Evolutionary conservation across 2,888 invertebrate species (phyloP), one percentile per base, ranked within the genome.

Genomic region (Tribolium freemani): DNA sequence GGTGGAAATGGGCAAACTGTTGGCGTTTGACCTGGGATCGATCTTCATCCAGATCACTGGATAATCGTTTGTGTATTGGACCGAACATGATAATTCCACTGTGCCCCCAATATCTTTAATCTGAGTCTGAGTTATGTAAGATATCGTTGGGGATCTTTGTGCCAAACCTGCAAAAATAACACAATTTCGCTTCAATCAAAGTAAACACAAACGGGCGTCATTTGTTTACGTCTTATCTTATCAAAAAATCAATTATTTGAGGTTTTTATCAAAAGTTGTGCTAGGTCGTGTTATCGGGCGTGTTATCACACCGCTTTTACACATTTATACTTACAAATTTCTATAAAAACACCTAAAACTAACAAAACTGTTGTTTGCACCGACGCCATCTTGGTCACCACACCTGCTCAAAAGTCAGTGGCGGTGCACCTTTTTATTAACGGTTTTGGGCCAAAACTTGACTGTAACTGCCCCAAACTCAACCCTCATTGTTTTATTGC

Each of bases 81-180:
- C 96, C 0, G 96, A 95, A 83, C 97, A 97, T 73, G 93, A 92
- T 77, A 97, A 87, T 83, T 96, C 96, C 0, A 95, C 96, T 4
- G 94, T 93, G 3, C 94, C 94, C 0, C 97, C 97, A 71, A 97
- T 96, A 85, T 96, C 96, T 81, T 95, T 92, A 57, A 97, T 95
- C 88, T 96, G 96, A 83, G 96, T 95, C 83, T 96, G 96, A 0
- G 96, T 94, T 77, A 97, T 96, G 82, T 95, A 95, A 0, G 96
- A 96, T 81, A 96, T 96, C 0, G 95, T 95, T 0, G 96, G 96
- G 0, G 95, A 94, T 76, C 96, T 88, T 84, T 96, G 95, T 30
- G 89, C 89, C 46, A 82, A 76, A 5, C 81, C 93, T 92, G 84
- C 2, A 72, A 80, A 71, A 61, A 79, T 71, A 73, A 60, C 64